These are phyloP conservation scores for Spea bombifrons DNA, from an alignment of 2,113 vertebrate genomes.

Conservation along the genomic window DNA sequence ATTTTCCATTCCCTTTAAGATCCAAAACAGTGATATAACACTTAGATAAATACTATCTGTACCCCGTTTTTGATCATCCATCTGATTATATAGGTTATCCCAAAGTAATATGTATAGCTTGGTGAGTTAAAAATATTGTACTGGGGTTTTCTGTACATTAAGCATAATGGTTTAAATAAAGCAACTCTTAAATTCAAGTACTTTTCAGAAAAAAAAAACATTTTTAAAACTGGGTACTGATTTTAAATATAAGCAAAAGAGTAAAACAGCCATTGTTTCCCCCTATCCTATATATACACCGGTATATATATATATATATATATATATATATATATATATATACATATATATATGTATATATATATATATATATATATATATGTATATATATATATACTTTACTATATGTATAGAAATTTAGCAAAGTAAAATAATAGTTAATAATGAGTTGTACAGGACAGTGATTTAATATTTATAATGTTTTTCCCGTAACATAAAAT, in stretches of 20 bases:
- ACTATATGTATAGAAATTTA: neutral
- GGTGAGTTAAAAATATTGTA: too few relatives aligned
- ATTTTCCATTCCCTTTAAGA: too few relatives aligned
- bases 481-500: constrained; percentile 28
- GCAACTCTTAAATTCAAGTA: too few relatives aligned
- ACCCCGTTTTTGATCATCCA: too few relatives aligned
- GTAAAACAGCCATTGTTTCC: neutral
- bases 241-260: neutral
- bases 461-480: constrained; percentile 37
- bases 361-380: neutral
- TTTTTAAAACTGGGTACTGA: too few relatives aligned
- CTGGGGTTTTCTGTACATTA: too few relatives aligned
- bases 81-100: too few relatives aligned
- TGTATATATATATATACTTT: too few relatives aligned
- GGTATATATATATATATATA: neutral
- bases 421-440: neutral
- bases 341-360: neutral
- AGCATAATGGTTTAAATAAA: too few relatives aligned
- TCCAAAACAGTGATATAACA: too few relatives aligned
- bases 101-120: too few relatives aligned
- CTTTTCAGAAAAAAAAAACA: neutral
- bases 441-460: neutral
- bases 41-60: too few relatives aligned
- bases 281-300: neutral
- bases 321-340: neutral